Conservation (phyloP, 2,888 invertebrate species). For the Nephrocerus scutellatus region DNA sequence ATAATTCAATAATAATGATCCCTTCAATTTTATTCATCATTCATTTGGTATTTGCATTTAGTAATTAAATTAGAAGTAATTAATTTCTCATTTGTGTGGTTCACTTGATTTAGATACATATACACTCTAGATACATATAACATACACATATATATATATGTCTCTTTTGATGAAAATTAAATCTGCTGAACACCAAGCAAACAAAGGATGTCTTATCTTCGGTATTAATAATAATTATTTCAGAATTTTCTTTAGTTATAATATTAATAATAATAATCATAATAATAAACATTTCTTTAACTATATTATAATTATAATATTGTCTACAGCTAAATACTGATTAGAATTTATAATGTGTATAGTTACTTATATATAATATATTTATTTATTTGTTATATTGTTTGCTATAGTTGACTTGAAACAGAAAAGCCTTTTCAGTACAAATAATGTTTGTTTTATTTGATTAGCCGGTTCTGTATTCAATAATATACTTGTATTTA, state of each 20-base stretch:
- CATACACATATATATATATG: conserved; percentile 24
- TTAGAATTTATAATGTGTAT: conserved; percentile 13
- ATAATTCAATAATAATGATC: conserved; percentile 36
- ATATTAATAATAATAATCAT: no score
- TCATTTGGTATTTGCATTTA: conserved; percentile 32
- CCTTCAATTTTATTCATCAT: conserved; percentile 38
- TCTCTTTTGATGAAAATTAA: conserved; percentile 15
- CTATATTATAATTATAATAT: no score
- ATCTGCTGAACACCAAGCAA: conserved; percentile 19
- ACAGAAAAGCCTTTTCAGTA: conserved; percentile 18
- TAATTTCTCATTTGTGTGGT: conserved; percentile 7
- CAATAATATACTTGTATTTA: no score
- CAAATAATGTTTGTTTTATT: conserved; percentile 16
- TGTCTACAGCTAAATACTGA: conserved; percentile 18
- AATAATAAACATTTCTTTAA: no score
- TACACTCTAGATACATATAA: conserved; percentile 6
- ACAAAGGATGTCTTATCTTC: conserved; percentile 13
- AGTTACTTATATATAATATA: no score
- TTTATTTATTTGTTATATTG: background rate
- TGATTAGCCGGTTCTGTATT: no score
- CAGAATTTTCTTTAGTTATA: no score
- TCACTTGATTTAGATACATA: background rate
- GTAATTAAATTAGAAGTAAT: conserved; percentile 35
- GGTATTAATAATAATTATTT: no score
- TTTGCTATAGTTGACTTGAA: conserved; percentile 3